Percentiles rank a stretch among this genome's conserved stretches.
Conservation (phyloP, 2,113 vertebrate genomes). For the Cyanoderma ruficeps region DNA sequence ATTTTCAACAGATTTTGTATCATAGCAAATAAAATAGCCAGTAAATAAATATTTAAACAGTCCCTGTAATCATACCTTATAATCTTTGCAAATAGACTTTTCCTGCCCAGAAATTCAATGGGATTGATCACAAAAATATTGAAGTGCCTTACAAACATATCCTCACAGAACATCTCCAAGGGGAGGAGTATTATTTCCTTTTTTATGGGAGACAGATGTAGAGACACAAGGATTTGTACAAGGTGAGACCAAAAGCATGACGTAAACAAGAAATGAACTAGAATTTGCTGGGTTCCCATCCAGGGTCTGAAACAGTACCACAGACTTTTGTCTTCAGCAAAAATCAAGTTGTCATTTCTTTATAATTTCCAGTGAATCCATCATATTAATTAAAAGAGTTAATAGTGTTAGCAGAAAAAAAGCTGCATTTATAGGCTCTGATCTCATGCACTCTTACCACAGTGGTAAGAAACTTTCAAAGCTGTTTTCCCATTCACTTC, state of each 20-base stretch:
- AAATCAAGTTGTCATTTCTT: neutral
- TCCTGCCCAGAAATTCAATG: neutral
- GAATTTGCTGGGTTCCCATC: neutral
- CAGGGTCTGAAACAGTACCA: neutral
- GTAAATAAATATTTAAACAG: neutral
- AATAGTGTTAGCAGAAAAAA: neutral
- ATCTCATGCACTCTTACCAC: neutral
- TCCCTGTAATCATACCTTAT: neutral
- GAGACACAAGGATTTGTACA: neutral
- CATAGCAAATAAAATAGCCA: neutral
- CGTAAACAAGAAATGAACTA: neutral
- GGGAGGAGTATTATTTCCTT: neutral
- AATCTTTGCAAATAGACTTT: neutral
- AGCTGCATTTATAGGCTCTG: neutral
- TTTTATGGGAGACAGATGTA: neutral
- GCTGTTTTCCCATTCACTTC: neutral
- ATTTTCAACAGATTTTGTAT: neutral
- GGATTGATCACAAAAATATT: neutral
- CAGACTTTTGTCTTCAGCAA: neutral
- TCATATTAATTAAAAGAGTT: neutral
- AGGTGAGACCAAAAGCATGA: neutral
- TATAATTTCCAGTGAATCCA: neutral
- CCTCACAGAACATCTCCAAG: neutral
- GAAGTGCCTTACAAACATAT: neutral
- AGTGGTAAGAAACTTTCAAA: neutral